Percentiles rank a stretch among this genome's conserved stretches.
phyloP scores from a whole-genome alignment of 2,797 vertebrate species.

The Rhincodon typus region DNA sequence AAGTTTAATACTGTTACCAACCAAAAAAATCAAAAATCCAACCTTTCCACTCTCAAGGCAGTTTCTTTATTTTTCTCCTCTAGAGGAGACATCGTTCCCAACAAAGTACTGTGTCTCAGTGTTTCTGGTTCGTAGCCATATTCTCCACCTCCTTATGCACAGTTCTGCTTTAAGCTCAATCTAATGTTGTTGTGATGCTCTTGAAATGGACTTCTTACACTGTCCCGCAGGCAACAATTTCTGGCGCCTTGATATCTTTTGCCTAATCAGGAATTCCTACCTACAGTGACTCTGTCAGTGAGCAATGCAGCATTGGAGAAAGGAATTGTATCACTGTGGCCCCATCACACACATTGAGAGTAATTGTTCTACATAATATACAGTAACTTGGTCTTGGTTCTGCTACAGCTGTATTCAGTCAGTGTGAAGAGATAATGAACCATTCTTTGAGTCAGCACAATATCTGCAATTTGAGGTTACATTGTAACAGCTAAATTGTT shows the following conservation, averaged over 20 bases:
- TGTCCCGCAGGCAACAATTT: not conserved
- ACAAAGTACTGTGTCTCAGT: not conserved
- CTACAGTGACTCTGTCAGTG: not conserved
- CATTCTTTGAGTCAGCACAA: not conserved
- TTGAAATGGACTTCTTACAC: not conserved
- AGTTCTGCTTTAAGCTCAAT: not conserved
- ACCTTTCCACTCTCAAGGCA: not conserved
- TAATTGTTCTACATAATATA: not conserved
- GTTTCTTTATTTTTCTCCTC: not conserved
- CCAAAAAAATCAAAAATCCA: not conserved
- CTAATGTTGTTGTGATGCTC: not conserved
- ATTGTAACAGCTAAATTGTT: not conserved
- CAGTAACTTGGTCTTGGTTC: not conserved
- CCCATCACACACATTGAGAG: not conserved
- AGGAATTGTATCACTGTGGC: not conserved
- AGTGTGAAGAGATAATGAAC: not conserved
- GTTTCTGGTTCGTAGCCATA: not conserved
- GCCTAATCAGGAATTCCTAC: not conserved
- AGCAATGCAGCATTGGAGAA: not conserved
- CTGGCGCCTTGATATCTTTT: not conserved
- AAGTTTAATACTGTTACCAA: not conserved
- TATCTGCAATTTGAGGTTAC: not conserved
- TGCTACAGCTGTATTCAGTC: not conserved
- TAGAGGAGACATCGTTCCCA: not conserved
- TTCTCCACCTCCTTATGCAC: not conserved